A percentile compares a stretch with the other conserved stretches of the same genome.
These are phyloP conservation scores for Eonycteris spelaea DNA, from an alignment of 2,113 vertebrate species.

Conservation along the genomic window DNA sequence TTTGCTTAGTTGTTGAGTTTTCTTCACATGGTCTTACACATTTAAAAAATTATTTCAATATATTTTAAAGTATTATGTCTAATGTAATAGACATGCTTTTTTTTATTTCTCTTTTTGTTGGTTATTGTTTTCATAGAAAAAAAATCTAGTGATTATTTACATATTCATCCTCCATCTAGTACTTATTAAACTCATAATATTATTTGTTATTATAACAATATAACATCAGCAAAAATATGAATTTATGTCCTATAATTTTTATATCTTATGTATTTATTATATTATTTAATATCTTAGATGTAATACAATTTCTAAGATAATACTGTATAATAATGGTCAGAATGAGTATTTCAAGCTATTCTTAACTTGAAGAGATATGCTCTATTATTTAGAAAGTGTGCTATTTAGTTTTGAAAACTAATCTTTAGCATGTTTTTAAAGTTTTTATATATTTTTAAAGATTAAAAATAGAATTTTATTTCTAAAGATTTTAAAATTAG, in stretches of 20 bases:
- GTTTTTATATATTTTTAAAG: neutral
- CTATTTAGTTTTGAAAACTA: neutral
- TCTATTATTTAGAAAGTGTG: neutral
- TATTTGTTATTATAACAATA: neutral
- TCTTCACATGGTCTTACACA: neutral
- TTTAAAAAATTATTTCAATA: neutral
- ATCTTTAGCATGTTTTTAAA: neutral
- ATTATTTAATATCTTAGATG: neutral
- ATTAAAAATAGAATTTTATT: neutral
- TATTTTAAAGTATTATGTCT: neutral
- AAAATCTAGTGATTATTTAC: neutral
- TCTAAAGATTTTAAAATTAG: neutral
- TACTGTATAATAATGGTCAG: neutral
- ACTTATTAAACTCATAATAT: neutral
- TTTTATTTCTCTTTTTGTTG: neutral
- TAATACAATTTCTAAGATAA: neutral
- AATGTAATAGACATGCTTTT: neutral
- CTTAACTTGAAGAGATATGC: neutral
- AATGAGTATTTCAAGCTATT: neutral
- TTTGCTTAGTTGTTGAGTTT: neutral
- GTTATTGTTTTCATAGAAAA: neutral
- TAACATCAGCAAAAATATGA: neutral
- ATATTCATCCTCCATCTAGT: neutral
- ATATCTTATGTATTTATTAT: neutral
- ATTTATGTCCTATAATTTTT: neutral